Evolutionary conservation across 2,888 invertebrate species (phyloP).

Genomic region (Ethmia dodecea): DNA sequence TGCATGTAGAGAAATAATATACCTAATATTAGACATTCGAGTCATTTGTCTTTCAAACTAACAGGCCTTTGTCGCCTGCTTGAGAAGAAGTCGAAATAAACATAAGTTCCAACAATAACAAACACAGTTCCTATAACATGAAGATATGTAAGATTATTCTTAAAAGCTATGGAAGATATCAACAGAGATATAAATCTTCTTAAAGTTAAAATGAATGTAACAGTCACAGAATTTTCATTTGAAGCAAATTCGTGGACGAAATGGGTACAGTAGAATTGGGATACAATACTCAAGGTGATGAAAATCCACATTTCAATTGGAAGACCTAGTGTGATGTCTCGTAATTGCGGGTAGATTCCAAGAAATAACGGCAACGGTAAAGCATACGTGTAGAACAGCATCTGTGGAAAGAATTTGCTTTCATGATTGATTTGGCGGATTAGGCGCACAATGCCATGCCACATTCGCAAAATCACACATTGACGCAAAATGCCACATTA

Average conservation of each 20-base stretch:
- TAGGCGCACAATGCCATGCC: no score
- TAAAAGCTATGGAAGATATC: constrained; percentile 61
- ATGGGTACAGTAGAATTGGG: constrained; percentile 58
- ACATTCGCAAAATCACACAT: no score
- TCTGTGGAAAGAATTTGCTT: constrained; percentile 36
- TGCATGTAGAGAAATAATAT: no score
- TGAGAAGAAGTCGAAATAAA: constrained; percentile 61
- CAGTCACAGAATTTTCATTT: constrained; percentile 57
- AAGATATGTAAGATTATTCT: constrained; percentile 54
- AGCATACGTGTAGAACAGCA: constrained; percentile 64
- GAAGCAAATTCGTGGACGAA: constrained; percentile 61
- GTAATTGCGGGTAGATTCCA: constrained; percentile 44
- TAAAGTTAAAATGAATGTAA: constrained; percentile 61
- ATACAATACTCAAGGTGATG: constrained; percentile 43
- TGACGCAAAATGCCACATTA: no score
- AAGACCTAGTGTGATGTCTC: constrained; percentile 29
- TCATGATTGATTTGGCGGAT: background rate
- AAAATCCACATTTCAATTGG: constrained; percentile 43
- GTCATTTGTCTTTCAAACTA: constrained; percentile 33
- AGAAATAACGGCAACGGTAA: constrained; percentile 57
- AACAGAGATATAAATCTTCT: constrained; percentile 60
- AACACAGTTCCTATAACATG: constrained; percentile 53
- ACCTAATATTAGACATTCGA: no score
- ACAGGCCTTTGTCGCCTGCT: constrained; percentile 46
- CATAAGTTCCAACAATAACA: constrained; percentile 55